phyloP scores from a whole-genome alignment of 2,888 invertebrate genomes.

The Galerucella nymphaeae region DNA sequence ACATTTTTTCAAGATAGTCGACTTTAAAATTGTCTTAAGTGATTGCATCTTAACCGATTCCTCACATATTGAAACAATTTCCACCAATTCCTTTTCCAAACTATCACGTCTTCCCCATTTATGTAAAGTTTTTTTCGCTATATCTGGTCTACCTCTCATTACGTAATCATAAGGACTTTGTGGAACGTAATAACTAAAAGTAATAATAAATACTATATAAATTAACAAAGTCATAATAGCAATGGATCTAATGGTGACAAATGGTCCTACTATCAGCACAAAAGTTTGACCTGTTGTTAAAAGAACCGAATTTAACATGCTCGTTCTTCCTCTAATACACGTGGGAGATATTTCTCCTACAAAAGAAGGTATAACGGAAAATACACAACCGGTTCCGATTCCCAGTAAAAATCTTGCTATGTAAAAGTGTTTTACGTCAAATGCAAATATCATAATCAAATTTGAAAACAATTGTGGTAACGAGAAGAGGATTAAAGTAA shows the following conservation, averaged over 20 bases:
- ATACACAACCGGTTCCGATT: constrained; percentile 74
- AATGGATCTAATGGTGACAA: constrained; percentile 46
- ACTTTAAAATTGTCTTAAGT: constrained; percentile 38
- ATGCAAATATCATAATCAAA: constrained; percentile 47
- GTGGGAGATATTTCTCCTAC: constrained; percentile 87
- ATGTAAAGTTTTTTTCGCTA: constrained; percentile 74
- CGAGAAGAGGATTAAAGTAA: constrained; percentile 72
- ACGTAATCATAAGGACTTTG: constrained; percentile 51
- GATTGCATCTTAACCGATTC: constrained; percentile 38
- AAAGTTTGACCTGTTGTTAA: constrained; percentile 44
- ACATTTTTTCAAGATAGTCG: constrained; percentile 51
- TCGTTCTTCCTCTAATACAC: constrained; percentile 74
- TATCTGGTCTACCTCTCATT: constrained; percentile 60
- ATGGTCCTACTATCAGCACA: constrained; percentile 47
- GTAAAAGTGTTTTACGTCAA: constrained; percentile 57
- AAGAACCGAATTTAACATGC: constrained; percentile 46
- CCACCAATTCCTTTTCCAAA: constrained; percentile 46
- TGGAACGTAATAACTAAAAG: constrained; percentile 47
- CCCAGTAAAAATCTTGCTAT: constrained; percentile 72
- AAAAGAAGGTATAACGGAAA: constrained; percentile 83
- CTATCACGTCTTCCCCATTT: constrained; percentile 64
- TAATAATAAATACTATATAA: constrained; percentile 44
- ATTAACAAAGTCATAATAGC: constrained; percentile 46
- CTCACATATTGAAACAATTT: constrained; percentile 43
- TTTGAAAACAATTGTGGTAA: constrained; percentile 72